Conservation (phyloP, 92 coral and sea anemone species). For the Zoanthus sansibaricus region DNA sequence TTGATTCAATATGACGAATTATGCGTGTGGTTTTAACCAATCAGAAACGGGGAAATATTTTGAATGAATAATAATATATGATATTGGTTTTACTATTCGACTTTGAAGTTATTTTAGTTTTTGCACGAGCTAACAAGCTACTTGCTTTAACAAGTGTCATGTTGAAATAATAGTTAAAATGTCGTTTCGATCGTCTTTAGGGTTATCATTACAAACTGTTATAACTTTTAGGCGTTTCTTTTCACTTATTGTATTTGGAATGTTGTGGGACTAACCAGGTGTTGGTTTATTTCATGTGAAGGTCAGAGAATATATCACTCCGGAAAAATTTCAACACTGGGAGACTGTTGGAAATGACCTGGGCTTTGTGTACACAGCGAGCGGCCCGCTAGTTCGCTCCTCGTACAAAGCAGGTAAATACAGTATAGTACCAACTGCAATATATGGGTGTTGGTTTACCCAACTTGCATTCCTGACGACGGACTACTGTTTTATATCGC, state of each 20-base stretch:
- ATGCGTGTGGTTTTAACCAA: no score
- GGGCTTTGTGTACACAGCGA: slow-evolving; percentile 97
- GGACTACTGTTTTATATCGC: not conserved
- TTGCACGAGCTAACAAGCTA: no score
- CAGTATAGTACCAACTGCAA: not conserved
- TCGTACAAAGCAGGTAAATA: slow-evolving; percentile 94
- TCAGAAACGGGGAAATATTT: no score
- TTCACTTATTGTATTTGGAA: not conserved
- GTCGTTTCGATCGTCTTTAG: no score
- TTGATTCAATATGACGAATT: no score
- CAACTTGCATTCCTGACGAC: not conserved
- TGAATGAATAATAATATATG: no score
- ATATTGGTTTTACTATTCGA: no score
- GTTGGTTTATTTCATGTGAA: slow-evolving; percentile 10
- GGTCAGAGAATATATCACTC: slow-evolving; percentile 97
- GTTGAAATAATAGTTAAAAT: no score
- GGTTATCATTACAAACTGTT: no score
- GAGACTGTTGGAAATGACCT: slow-evolving; percentile 89
- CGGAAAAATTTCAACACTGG: slow-evolving; percentile 94
- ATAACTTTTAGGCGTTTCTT: not conserved
- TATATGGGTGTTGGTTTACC: not conserved
- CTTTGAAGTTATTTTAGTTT: no score
- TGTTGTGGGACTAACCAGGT: not conserved
- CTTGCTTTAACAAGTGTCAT: no score
- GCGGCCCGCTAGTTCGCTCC: slow-evolving; percentile 98